Base-by-base conservation (phyloP, 2,113 vertebrate species). In the Toxotes jaculatrix region DNA sequence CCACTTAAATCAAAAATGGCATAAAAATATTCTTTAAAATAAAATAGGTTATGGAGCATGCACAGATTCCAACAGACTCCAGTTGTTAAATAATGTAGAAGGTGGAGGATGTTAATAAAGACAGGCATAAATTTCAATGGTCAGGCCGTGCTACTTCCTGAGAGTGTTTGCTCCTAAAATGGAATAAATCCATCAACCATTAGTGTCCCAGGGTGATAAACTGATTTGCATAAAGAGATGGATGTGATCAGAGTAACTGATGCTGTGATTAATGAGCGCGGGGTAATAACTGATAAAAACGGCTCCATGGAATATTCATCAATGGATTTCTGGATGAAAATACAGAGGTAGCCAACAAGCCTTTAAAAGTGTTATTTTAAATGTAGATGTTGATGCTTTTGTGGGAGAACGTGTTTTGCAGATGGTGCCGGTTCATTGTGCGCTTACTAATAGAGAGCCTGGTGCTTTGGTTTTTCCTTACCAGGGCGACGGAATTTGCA, bases 401-500 rank as follows among this genome's bases (percentile, higher is more conserved):
- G 53, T 21, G 31, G 43, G 47, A 49, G 76, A 23, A 70, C 8
- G 62, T 74, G 59, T 75, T 66, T 74, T 85, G 60, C 76, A 78
- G 68, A 84, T 55, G 68, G 74, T 57, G 55, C 32, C 31, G 45
- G 47, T 47, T 86, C 77, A 85, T 83, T 86, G 79, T 88, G 72
- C 40, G 64, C 83, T 78, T 36, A 57, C 57, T 74, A 87, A 75
- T 62, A 81, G 74, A 73, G 42, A 63, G 79, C 42, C 75, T 73
- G 56, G 79, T 77, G 74, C 74, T 61, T 56, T 32, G 7, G 34
- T 73, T 79, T 67, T 49, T 56, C 61, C 45, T 77, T 31, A 73
- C 27, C 60, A 67, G 63, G 75, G 83, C 16, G 32, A 70, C 79
- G 61, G 49, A 59, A 91, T 93, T 90, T 90, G 88, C 92, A 91